Evolutionary conservation across 1,140 invertebrate species (phyloP).

Genomic region (Dinoponera quadriceps): DNA sequence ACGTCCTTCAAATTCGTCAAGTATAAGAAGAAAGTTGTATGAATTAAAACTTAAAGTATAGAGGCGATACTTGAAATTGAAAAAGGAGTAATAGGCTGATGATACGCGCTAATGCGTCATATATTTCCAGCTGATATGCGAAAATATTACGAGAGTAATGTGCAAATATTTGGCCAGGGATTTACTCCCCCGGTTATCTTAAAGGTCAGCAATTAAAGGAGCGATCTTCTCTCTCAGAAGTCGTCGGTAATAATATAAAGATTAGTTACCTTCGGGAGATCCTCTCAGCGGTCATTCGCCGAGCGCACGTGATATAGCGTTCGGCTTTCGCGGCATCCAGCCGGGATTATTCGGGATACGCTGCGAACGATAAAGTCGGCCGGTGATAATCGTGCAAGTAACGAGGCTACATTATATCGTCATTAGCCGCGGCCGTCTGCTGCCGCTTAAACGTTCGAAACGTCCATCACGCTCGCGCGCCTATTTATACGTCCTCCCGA

Average conservation of each 20-base stretch:
- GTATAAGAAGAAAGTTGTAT: too few relatives aligned
- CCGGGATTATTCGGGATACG: conserved; percentile 18
- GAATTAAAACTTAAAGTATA: too few relatives aligned
- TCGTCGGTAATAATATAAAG: conserved; percentile 18
- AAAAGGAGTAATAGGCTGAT: neutral
- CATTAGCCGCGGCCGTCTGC: conserved; percentile 18
- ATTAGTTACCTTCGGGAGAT: conserved; percentile 11
- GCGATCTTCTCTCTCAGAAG: conserved; percentile 9
- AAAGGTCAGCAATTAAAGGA: conserved; percentile 7
- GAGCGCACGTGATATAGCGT: neutral
- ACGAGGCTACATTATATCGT: conserved; percentile 43
- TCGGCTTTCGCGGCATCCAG: neutral
- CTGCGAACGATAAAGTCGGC: conserved; percentile 30
- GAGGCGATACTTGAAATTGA: too few relatives aligned
- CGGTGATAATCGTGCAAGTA: conserved; percentile 39
- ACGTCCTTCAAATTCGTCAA: too few relatives aligned
- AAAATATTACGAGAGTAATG: neutral
- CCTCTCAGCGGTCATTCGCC: neutral
- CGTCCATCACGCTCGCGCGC: conserved; percentile 56
- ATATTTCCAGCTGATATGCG: neutral
- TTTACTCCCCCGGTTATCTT: neutral
- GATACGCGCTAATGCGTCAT: neutral
- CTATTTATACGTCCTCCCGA: conserved; percentile 41
- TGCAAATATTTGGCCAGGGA: conserved; percentile 11
- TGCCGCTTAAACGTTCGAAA: conserved; percentile 46